Evolutionary conservation across 2,797 vertebrate genomes (phyloP).

Genomic region (Takifugu ocellatus): DNA sequence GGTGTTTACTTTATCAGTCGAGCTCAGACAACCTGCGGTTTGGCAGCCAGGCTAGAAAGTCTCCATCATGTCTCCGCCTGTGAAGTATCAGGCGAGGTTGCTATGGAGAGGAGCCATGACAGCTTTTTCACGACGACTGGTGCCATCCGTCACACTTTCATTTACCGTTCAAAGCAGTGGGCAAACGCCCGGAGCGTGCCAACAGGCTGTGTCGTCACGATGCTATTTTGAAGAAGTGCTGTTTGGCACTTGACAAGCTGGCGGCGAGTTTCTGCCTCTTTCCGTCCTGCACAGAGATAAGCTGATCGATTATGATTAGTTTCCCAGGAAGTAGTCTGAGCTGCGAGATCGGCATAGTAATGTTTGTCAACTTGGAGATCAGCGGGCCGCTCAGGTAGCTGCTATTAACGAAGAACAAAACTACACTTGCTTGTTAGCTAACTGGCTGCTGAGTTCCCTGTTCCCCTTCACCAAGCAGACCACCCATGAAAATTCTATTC

Average conservation of each 20-base stretch:
- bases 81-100: constrained; percentile 30
- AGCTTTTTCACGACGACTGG: constrained; percentile 54
- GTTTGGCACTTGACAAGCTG: constrained; percentile 52
- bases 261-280: constrained; percentile 30
- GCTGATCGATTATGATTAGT: constrained; percentile 63
- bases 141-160: constrained; percentile 61
- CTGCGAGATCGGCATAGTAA: constrained; percentile 58
- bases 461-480: constrained; percentile 43
- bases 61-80: constrained; percentile 30
- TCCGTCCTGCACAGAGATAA: constrained; percentile 5
- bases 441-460: constrained; percentile 31
- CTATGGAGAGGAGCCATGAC: constrained; percentile 34
- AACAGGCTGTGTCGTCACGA: constrained; percentile 51
- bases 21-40: constrained; percentile 22
- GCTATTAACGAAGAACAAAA: constrained; percentile 65
- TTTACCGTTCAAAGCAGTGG: constrained; percentile 64
- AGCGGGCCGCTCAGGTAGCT: constrained; percentile 50
- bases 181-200: constrained; percentile 51
- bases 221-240: constrained; percentile 57
- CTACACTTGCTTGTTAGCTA: constrained; percentile 50
- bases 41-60: constrained; percentile 17
- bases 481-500: constrained; percentile 37
- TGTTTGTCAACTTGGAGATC: constrained; percentile 62
- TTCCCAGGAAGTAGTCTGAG: constrained; percentile 45
- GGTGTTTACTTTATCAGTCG: constrained; percentile 8